phyloP scores from a whole-genome alignment of 2,888 invertebrate species.

The Aphidoletes aphidimyza region DNA sequence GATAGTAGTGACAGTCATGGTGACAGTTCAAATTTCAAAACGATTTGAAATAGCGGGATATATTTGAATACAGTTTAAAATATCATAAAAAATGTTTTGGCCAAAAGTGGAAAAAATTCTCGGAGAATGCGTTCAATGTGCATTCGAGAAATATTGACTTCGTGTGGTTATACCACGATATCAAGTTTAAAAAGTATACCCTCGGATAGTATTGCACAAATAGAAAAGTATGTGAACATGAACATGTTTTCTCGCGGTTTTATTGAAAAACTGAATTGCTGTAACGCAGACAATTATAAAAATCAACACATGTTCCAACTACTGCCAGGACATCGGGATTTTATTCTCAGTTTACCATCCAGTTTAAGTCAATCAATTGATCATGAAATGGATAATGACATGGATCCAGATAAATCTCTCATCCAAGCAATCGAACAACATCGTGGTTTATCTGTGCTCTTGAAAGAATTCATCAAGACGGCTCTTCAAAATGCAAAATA shows the following conservation, averaged over 20 bases:
- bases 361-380: neutral
- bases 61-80: too few species aligned
- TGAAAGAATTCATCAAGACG: neutral
- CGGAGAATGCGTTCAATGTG: neutral
- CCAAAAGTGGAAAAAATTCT: neutral
- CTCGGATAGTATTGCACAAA: neutral
- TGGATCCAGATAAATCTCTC: neutral
- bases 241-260: neutral
- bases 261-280: neutral
- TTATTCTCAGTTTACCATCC: neutral
- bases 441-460: neutral
- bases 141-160: neutral
- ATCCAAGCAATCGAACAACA: neutral
- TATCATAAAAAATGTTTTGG: constrained; percentile 4
- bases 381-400: neutral
- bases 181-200: neutral
- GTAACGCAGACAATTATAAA: neutral
- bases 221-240: neutral
- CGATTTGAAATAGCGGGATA: too few species aligned
- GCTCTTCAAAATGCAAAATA: too few species aligned
- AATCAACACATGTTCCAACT: neutral
- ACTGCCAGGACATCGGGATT: neutral
- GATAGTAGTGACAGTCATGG: too few species aligned
- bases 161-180: neutral
- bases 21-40: too few species aligned